Evolutionary conservation across 2,888 invertebrate genomes (phyloP).

Genomic region (Ypsolopha scabrella): DNA sequence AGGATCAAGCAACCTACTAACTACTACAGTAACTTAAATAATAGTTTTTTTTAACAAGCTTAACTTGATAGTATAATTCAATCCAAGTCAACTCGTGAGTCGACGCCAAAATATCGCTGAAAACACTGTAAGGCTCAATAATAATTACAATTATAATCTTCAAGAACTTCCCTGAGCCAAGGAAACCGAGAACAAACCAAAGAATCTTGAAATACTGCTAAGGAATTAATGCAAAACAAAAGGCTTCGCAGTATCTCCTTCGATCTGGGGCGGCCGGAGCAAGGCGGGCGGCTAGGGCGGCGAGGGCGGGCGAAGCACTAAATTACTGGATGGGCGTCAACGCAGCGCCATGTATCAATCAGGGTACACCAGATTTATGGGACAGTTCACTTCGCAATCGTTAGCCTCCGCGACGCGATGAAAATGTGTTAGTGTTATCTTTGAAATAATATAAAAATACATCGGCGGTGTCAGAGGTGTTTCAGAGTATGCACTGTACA

Average conservation of each 20-base stretch:
- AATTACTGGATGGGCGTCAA: slow-evolving; percentile 75
- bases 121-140: no score
- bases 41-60: no score
- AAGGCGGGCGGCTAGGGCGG: slow-evolving; percentile 69
- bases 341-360: slow-evolving; percentile 72
- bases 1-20: no score
- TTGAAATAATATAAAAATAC: not conserved
- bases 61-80: no score
- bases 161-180: no score
- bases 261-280: slow-evolving; percentile 21
- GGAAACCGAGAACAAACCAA: no score
- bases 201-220: slow-evolving; percentile 6
- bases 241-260: slow-evolving; percentile 45
- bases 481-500: no score
- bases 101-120: no score
- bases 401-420: slow-evolving; percentile 56
- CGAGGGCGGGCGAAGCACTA: slow-evolving; percentile 64
- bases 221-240: slow-evolving; percentile 71
- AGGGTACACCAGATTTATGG: slow-evolving; percentile 60
- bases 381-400: slow-evolving; percentile 67
- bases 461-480: no score
- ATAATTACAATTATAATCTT: no score
- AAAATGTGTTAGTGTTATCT: slow-evolving; percentile 61
- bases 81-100: no score
- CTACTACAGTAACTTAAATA: no score